Conservation (phyloP, 2,797 vertebrate species). For the Typhlichthys eigenmanni region DNA sequence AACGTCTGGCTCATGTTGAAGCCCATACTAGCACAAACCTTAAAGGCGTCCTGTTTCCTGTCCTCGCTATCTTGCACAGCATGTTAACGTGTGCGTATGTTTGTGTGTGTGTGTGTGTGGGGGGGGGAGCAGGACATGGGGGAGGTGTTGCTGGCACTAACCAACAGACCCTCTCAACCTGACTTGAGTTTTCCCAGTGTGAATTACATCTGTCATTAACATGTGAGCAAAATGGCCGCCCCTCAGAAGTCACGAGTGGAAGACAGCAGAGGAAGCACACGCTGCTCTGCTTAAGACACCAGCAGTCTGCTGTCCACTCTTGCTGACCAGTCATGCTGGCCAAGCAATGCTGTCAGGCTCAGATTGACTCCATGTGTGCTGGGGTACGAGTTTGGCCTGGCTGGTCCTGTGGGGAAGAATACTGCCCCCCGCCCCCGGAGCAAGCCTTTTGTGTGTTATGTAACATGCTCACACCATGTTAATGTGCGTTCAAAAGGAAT, state of each 20-base stretch:
- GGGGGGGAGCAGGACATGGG: not conserved
- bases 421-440: conserved; percentile 34
- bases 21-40: not conserved
- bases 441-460: conserved; percentile 42
- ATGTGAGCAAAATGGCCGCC: too few relatives aligned
- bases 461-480: conserved; percentile 31
- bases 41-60: conserved; percentile 3
- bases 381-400: conserved; percentile 1
- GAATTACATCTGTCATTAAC: conserved; percentile 18
- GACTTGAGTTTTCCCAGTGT: conserved; percentile 37
- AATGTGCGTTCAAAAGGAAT: conserved; percentile 28
- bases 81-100: not conserved
- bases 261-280: not conserved
- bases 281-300: not conserved
- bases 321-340: conserved; percentile 22
- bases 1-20: not conserved
- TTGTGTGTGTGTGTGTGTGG: not conserved
- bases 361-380: conserved; percentile 48
- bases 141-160: conserved; percentile 39
- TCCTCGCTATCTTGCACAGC: not conserved
- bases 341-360: conserved; percentile 15
- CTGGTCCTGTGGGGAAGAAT: conserved; percentile 34
- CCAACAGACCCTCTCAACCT: conserved; percentile 40
- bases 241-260: too few relatives aligned
- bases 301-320: conserved; percentile 8